Base-by-base conservation (phyloP, 2,888 invertebrate species). In the Dynastes tityus region DNA sequence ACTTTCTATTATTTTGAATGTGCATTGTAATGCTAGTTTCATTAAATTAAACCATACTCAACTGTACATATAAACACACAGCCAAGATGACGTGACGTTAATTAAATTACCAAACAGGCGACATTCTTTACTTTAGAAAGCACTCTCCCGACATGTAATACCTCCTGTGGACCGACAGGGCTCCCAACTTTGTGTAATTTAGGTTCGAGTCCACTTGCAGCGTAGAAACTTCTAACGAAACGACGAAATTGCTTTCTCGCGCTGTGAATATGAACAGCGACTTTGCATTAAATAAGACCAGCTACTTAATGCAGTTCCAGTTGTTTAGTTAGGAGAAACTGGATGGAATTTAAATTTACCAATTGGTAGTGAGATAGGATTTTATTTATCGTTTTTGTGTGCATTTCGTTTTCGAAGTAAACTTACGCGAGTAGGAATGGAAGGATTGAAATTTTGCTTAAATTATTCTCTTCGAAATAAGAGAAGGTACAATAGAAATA, bases 181-280 rank as follows among this genome's bases (percentile, higher is more conserved):
- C 16, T 65, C 16, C 67, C 2, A 49, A 61, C 27, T 61, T 61
- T 8, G 29, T 27, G 67, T 68, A 68, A 68, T 68, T 68, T 49
- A 68, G 29, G 49, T 68, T 51, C 49, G 9, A 13, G 49, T 49
- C 49, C 67, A 45, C 67, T 45, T 68, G 27, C 45, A 13, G 4
- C 9, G 37, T n/a, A 45, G 27, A 68, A 68, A 68, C 67, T 68
- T 68, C 49, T 27, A 29, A 49, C 67, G 45, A 49, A 68, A 45
- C 22, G 27, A 22, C 49, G 67, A 27, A 49, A 68, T 27, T 68
- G 67, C 67, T 68, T 68, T 68, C 67, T 68, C 27, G 16, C 27
- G 16, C 49, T 49, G 2, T 68, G 49, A 49, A 68, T 68, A 68
- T 68, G 67, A 68, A 68, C 67, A 61, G 45, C 45, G 45, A 22